These are phyloP conservation scores for Megalurothrips usitatus DNA, from an alignment of 2,888 invertebrate species.

Conservation along the genomic window DNA sequence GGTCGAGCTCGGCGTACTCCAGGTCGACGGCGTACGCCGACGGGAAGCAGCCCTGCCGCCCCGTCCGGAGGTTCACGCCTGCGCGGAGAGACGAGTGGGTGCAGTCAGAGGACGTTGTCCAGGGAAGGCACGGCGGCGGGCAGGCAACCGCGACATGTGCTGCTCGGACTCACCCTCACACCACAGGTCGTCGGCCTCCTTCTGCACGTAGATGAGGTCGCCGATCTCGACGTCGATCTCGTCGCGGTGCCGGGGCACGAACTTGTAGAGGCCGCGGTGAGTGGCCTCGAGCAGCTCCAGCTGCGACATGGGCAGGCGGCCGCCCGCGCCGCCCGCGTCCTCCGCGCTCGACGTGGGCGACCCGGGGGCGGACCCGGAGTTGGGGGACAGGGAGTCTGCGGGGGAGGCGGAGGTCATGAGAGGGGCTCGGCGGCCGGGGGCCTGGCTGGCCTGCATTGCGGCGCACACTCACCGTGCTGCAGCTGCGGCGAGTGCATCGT, in stretches of 20 bases:
- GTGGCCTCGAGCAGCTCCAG: conserved; percentile 87
- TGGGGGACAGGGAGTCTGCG: conserved; percentile 56
- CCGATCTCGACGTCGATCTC: conserved; percentile 97
- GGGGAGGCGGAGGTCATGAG: conserved; percentile 49
- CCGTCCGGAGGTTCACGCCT: conserved; percentile 92
- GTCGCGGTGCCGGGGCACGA: conserved; percentile 90
- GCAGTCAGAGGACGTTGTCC: background rate
- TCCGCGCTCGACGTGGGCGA: conserved; percentile 37
- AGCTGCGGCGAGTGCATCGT: conserved; percentile 75
- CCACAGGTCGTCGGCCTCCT: conserved; percentile 96
- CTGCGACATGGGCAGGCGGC: conserved; percentile 73
- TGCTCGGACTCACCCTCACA: conserved; percentile 70
- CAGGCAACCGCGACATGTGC: background rate
- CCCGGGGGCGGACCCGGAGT: conserved; percentile 43
- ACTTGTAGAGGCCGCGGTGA: conserved; percentile 92
- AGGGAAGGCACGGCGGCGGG: too few species aligned
- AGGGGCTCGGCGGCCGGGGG: background rate
- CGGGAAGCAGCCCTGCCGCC: conserved; percentile 91
- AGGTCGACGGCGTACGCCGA: conserved; percentile 96
- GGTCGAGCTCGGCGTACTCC: conserved; percentile 94
- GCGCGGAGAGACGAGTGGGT: conserved; percentile 40
- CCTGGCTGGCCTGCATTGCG: too few species aligned
- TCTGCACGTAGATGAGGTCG: conserved; percentile 93
- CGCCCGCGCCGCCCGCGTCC: conserved; percentile 43
- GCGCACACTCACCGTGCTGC: conserved; percentile 72